Base-by-base conservation (phyloP, 2,888 invertebrate genomes). In the Escarpia spicata region DNA sequence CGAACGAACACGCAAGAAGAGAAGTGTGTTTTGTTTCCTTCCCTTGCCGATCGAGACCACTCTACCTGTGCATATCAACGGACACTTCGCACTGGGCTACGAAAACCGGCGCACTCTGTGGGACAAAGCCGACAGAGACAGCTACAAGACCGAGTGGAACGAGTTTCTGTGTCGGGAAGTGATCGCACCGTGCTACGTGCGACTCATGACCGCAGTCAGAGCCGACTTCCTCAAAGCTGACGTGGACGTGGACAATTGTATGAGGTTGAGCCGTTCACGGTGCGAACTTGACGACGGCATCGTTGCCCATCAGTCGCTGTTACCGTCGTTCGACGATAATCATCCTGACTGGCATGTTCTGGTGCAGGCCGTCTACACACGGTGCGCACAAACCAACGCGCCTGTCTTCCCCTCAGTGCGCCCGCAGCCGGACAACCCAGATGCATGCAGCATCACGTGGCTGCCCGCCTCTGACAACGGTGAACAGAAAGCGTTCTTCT, bases 31-130 rank as follows among this genome's bases (percentile, higher is more conserved):
- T 92, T 94, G 94, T 90, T 94, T 94, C 92, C 93, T 94, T n/a
- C 94, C 94, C 9, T 89, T 94, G 45, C 94, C 94, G 37, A 43
- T 93, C 4, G 92, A 93, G 60, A 94, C 95, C 43, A 92, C 91
- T 8, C 94, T 96, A 43, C 95, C 95, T 2, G 94, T 96, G 26
- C 95, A 96, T 92, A 93, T 96, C 8, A 96, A 96, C 93, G 95
- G 95, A 1, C 94, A 94, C 75, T 96, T 96, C 94, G 94, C 95
- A 1, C 94, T 96, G 15, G 93, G 92, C 15, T 92, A 93, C 91
- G 94, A 94, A 91, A 94, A 95, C 93, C 93, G 96, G 75, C 93
- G 95, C 43, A 93, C 94, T 19, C 93, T 96, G 12, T 93, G 93
- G 60, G 93, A 93, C 31, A 93, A 93, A 58, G 94, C 94, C 26